Evolutionary conservation across 2,888 invertebrate genomes (phyloP), one percentile per base, ranked within the genome.

Genomic region (Lepidocyrtinus sp.): DNA sequence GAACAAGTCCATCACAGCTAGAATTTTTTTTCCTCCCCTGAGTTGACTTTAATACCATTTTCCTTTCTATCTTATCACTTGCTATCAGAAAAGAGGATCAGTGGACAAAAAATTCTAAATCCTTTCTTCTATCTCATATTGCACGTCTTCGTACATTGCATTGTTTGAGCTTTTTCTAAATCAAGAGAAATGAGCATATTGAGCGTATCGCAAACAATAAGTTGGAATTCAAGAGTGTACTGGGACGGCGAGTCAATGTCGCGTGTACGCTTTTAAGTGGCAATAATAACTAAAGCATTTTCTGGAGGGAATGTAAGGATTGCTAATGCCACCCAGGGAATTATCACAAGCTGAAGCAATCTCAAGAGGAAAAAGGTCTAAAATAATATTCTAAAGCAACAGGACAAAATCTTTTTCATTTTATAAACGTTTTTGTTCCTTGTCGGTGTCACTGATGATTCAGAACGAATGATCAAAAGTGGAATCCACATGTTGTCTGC

Each of bases 81-180:
- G 70, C 55, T 76, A 76, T 76, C 27, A 55, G 55, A 55, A 55
- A 55, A 55, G 55, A 55, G 76, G 36, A 55, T 63, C 71, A n/a
- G 36, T 27, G 25, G 22, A 73, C n/a, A 63, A 45, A 46, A 68
- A 46, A 62, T 69, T 21, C 55, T 69, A 75, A 75, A 75, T 69
- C 76, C 76, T 76, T 55, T 5, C 70, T 55, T 21, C 22, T 27
- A 22, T 27, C 21, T 70, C 70, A 22, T 55, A 27, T 2, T 64
- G 70, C 76, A 76, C 76, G 76, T 76, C 70, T 59, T 64, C 27
- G n/a, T n/a, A n/a, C n/a, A n/a, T n/a, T n/a, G n/a, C 50, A 46
- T 69, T 75, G 64, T 76, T 55, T 26, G 36, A 36, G 12, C 55
- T 7, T 15, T 36, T n/a, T n/a, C 55, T 17, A 55, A 55, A 9